These are phyloP conservation scores for Actias luna DNA, from an alignment of 2,888 invertebrate genomes.

Conservation along the genomic window DNA sequence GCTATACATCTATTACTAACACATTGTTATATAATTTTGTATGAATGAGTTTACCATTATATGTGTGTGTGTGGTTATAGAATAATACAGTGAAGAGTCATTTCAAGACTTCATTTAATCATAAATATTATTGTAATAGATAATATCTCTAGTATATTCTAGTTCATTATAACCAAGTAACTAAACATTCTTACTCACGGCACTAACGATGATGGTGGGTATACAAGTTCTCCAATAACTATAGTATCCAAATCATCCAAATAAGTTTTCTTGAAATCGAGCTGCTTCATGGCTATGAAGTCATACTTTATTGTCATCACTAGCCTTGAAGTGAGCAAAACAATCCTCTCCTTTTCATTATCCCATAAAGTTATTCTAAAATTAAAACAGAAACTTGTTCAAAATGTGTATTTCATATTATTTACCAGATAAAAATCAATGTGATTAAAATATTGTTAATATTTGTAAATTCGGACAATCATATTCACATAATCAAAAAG, in stretches of 20 bases:
- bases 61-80: background rate
- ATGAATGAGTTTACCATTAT: background rate
- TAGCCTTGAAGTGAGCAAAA: slow-evolving; percentile 87
- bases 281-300: slow-evolving; percentile 89
- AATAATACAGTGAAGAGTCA: background rate
- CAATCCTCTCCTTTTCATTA: slow-evolving; percentile 90
- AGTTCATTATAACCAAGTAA: background rate
- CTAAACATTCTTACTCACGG: slow-evolving; percentile 85
- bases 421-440: too few relatives aligned
- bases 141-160: background rate
- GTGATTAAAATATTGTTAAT: too few relatives aligned
- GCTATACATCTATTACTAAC: too few relatives aligned
- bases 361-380: slow-evolving; percentile 93
- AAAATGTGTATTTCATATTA: background rate
- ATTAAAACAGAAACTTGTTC: slow-evolving; percentile 20
- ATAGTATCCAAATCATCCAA: slow-evolving; percentile 87
- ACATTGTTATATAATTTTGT: background rate
- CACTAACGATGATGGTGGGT: slow-evolving; percentile 90
- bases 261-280: slow-evolving; percentile 86
- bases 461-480: too few relatives aligned
- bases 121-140: background rate
- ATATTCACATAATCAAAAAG: too few relatives aligned
- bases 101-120: background rate
- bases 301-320: slow-evolving; percentile 91
- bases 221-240: slow-evolving; percentile 89